These are phyloP conservation scores for Elephas maximus DNA, from an alignment of 2,113 vertebrate genomes.

Conservation along the genomic window DNA sequence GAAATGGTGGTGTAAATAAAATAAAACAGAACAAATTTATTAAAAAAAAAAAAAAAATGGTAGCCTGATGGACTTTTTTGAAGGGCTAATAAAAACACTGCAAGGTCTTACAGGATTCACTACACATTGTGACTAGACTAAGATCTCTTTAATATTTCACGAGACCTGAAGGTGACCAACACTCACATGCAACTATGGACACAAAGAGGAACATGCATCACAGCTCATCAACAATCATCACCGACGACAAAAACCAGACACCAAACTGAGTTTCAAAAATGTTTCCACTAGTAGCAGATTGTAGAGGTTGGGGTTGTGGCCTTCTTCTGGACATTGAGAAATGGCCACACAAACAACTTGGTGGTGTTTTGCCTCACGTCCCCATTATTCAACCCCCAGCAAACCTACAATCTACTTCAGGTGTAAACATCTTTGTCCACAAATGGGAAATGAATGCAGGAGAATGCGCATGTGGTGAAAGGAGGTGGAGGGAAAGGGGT, in stretches of 20 bases:
- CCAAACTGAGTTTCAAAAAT: conserved; percentile 89
- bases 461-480: conserved; percentile 44
- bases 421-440: conserved; percentile 92
- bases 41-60: conserved; percentile 88
- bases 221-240: conserved; percentile 82
- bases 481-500: conserved; percentile 39
- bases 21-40: conserved; percentile 79
- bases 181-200: conserved; percentile 87
- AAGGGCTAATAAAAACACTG: conserved; percentile 69
- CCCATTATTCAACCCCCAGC: conserved; percentile 85
- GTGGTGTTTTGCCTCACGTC: conserved; percentile 61
- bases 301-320: conserved; percentile 88
- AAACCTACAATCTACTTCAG: conserved; percentile 91
- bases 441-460: conserved; percentile 74
- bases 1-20: conserved; percentile 94
- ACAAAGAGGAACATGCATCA: conserved; percentile 87
- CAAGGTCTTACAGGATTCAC: conserved; percentile 72
- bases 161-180: conserved; percentile 84
- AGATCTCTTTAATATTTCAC: conserved; percentile 83
- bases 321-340: conserved; percentile 70
- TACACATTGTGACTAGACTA: conserved; percentile 68
- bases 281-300: conserved; percentile 92
- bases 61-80: conserved; percentile 73
- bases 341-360: conserved; percentile 78
- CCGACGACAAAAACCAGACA: conserved; percentile 83